Evolutionary conservation across 2,113 vertebrate genomes (phyloP).

Genomic region (Triplophysa dalaica): DNA sequence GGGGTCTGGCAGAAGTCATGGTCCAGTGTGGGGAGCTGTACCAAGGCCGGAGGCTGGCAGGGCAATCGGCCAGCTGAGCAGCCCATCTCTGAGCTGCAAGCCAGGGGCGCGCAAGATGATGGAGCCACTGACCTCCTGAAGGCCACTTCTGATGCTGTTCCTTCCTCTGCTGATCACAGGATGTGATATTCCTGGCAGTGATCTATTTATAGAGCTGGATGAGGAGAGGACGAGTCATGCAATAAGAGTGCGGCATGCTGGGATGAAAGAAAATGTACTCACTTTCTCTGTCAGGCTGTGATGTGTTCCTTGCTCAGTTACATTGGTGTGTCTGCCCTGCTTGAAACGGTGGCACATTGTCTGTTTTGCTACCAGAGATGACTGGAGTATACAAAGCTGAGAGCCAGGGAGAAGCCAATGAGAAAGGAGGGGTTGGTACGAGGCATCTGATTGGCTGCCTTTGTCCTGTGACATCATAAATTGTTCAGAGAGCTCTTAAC

Average conservation of each 20-base stretch:
- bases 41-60: constrained; percentile 65
- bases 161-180: constrained; percentile 49
- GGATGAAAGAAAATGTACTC: constrained; percentile 41
- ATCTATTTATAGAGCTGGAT: constrained; percentile 11
- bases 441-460: constrained; percentile 53
- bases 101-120: constrained; percentile 28
- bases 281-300: constrained; percentile 41
- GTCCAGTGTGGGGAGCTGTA: constrained; percentile 63
- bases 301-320: constrained; percentile 27
- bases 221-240: constrained; percentile 46
- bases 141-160: constrained; percentile 19
- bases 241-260: neutral
- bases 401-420: constrained; percentile 45
- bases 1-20: constrained; percentile 67
- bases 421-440: constrained; percentile 29
- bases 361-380: constrained; percentile 50
- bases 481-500: constrained; percentile 38
- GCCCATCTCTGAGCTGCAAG: constrained; percentile 67
- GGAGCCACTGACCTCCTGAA: constrained; percentile 24
- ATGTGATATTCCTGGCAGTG: constrained; percentile 26
- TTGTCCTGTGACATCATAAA: constrained; percentile 45
- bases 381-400: constrained; percentile 55
- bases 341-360: constrained; percentile 52
- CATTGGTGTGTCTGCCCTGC: constrained; percentile 51
- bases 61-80: constrained; percentile 69